These are phyloP conservation scores for Macrophya alboannulata DNA, from an alignment of 2,888 invertebrate species.

Conservation along the genomic window DNA sequence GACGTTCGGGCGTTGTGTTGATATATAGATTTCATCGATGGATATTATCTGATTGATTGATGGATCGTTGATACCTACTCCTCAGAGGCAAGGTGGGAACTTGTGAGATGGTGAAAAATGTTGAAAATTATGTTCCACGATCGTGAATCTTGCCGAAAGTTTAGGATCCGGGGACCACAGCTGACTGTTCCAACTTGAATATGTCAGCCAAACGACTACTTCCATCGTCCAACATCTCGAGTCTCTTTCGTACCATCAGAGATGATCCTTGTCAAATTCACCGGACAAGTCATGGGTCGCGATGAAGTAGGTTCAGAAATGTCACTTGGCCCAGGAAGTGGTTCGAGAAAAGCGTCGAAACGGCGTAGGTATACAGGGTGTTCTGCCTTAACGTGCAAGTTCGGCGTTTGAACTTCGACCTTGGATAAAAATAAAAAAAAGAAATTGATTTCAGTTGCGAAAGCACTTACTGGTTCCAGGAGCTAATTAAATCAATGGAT, in stretches of 20 bases:
- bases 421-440: background rate
- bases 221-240: constrained; percentile 26
- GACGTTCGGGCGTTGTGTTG: background rate
- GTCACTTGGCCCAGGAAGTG: constrained; percentile 4
- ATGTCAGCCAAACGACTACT: background rate
- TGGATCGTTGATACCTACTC: constrained; percentile 18
- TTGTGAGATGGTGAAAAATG: constrained; percentile 10
- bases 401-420: background rate
- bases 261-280: constrained; percentile 39
- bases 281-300: constrained; percentile 15
- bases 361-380: background rate
- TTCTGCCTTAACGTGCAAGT: background rate
- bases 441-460: background rate
- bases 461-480: background rate
- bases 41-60: constrained; percentile 32
- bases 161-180: background rate
- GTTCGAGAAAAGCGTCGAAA: background rate
- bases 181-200: constrained; percentile 19
- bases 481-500: no score
- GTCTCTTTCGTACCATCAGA: constrained; percentile 14
- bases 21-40: background rate
- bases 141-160: constrained; percentile 33
- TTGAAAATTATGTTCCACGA: constrained; percentile 9
- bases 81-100: background rate
- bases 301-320: constrained; percentile 34